A percentile compares a stretch with the other conserved stretches of the same genome.
These are phyloP conservation scores for Synergus laeviventris DNA, from an alignment of 2,888 invertebrate species.

Conservation along the genomic window DNA sequence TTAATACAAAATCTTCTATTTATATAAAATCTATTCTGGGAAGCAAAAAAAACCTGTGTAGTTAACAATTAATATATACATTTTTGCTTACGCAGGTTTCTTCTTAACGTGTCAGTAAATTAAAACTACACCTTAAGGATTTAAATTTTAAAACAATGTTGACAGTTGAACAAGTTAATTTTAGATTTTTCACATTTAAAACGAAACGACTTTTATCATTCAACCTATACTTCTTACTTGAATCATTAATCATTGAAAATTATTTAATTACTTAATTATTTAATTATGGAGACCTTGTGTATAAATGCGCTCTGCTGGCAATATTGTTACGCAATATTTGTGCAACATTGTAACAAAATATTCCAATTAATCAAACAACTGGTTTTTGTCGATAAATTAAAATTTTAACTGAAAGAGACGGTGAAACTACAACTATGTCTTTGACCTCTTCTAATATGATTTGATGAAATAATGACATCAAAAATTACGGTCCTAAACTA, in stretches of 20 bases:
- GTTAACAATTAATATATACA: background rate
- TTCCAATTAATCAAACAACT: background rate
- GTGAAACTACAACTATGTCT: background rate
- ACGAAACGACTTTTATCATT: background rate
- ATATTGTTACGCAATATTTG: too few relatives aligned
- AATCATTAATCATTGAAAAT: too few relatives aligned
- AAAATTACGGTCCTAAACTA: conserved; percentile 18
- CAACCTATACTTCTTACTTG: background rate
- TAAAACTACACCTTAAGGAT: background rate
- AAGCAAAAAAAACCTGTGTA: background rate
- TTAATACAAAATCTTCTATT: background rate
- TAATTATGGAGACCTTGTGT: too few relatives aligned
- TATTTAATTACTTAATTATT: too few relatives aligned
- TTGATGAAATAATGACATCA: conserved; percentile 28
- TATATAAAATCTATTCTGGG: background rate
- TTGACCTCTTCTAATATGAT: background rate
- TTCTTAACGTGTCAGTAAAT: background rate
- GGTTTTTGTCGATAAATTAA: background rate
- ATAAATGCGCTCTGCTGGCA: too few relatives aligned
- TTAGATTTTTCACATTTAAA: background rate
- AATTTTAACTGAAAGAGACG: background rate
- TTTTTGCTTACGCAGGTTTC: conserved; percentile 3
- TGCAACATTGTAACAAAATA: too few relatives aligned
- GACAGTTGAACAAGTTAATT: background rate
- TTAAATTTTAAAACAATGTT: conserved; percentile 2